These are phyloP conservation scores for Heterochromis multidens DNA, from an alignment of 2,113 vertebrate species.

Conservation along the genomic window DNA sequence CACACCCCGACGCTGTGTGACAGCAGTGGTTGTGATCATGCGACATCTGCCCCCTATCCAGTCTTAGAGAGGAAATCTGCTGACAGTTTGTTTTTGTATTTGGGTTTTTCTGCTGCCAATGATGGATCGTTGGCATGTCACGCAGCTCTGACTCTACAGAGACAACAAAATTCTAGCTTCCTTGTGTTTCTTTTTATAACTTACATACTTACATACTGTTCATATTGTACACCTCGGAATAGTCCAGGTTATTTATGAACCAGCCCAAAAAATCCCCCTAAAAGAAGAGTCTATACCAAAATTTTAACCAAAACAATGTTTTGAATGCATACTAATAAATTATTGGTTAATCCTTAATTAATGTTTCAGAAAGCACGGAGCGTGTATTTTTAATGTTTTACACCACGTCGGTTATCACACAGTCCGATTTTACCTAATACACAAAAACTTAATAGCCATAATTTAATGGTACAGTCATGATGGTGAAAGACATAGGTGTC, in stretches of 20 bases:
- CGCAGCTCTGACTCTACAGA: neutral
- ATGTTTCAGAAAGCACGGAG: no score
- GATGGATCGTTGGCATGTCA: neutral
- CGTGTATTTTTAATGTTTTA: neutral
- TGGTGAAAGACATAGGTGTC: neutral
- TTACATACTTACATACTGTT: neutral
- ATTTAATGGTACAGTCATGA: neutral
- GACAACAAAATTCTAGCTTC: neutral
- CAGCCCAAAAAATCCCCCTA: neutral
- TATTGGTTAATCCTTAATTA: neutral
- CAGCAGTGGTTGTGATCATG: conserved; percentile 26
- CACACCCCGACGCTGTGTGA: conserved; percentile 3
- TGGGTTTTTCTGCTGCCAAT: neutral
- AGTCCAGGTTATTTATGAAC: neutral
- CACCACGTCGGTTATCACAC: neutral
- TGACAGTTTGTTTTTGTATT: conserved; percentile 28
- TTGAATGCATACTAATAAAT: neutral
- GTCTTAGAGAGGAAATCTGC: conserved; percentile 52
- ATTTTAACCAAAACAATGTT: neutral
- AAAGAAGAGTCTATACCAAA: neutral
- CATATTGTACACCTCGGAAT: neutral
- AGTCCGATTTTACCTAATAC: neutral
- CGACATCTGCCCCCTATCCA: conserved; percentile 25
- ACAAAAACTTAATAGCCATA: neutral
- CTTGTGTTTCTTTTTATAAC: neutral